phyloP scores from a whole-genome alignment of 2,888 invertebrate species.

The Rhyacophila evoluta region DNA sequence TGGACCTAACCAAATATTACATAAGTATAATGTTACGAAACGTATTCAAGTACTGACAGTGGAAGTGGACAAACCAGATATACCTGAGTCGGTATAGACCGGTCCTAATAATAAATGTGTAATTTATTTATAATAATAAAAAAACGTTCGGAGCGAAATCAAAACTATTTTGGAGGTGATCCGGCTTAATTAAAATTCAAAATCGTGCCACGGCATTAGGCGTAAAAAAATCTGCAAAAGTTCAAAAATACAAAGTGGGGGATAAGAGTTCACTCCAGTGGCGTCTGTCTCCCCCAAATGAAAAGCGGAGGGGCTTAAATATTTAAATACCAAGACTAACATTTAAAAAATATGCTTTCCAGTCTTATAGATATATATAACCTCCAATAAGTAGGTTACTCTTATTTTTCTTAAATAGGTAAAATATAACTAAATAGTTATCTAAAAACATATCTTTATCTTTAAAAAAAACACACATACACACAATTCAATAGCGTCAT shows the following conservation, averaged over 20 bases:
- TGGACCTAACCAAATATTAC: not conserved
- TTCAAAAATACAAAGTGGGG: not conserved
- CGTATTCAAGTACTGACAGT: too few relatives aligned
- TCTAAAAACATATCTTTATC: too few relatives aligned
- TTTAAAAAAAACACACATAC: too few relatives aligned
- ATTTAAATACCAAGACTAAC: too few relatives aligned
- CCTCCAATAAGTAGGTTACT: too few relatives aligned
- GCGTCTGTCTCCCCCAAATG: not conserved
- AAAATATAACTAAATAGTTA: too few relatives aligned
- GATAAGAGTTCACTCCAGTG: not conserved
- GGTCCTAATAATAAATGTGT: not conserved
- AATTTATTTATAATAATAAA: too few relatives aligned
- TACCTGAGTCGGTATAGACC: not conserved
- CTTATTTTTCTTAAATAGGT: too few relatives aligned
- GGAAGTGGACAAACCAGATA: constrained; percentile 9
- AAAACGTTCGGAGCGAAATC: not conserved
- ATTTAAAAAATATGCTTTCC: too few relatives aligned
- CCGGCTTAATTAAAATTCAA: constrained; percentile 5
- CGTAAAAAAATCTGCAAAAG: constrained; percentile 1
- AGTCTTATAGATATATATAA: too few relatives aligned
- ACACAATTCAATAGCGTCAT: too few relatives aligned
- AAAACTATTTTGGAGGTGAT: not conserved
- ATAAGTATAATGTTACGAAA: not conserved
- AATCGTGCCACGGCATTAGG: not conserved
- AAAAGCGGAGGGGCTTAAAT: not conserved